Base-by-base conservation (phyloP, 2,888 invertebrate genomes). In the Tupiocoris notatus region DNA sequence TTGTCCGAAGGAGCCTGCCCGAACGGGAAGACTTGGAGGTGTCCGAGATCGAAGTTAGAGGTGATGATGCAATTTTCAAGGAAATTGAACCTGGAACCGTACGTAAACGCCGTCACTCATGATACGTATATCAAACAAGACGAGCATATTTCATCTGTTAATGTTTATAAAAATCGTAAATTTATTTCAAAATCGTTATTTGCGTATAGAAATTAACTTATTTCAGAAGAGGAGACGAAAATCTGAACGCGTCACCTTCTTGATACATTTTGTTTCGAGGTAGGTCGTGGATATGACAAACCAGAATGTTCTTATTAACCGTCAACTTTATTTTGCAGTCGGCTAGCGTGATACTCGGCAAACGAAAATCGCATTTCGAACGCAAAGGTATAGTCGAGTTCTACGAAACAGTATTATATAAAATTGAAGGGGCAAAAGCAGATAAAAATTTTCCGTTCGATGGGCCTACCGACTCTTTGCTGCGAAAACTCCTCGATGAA, bases 21-120 rank as follows among this genome's bases (percentile, higher is more conserved):
- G 65, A 64, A 20, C 64, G 75, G 58, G 75, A 75, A 6, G 75
- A 75, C 17, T 57, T 75, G 24, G 3, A 20, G 58, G 75, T 75
- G 18, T 54, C 24, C 17, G 56, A 64, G n/a, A 65, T 75, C 23
- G 59, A 64, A 75, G 24, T 18, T 1, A 16, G 65, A 12, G 65
- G 65, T 17, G 73, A 73, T 16, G 25, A 21, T 9, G 67, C 67
- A 9, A 57, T 67, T 57, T 67, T 67, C 67, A 67, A 12, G 20
- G 67, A 56, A 18, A 17, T 67, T 7, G 21, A 67, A 16, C 67
- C 67, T 21, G 67, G 67, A 22, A 54, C 54, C 7, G 67, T 67
- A 17, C 54, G 67, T n/a, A n/a, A n/a, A n/a, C n/a, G n/a, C n/a
- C n/a, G n/a, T n/a, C n/a, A n/a, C n/a, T n/a, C n/a, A n/a, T n/a